These are phyloP conservation scores for Eulemur macaco DNA, from an alignment of 2,113 vertebrate species.

Conservation along the genomic window DNA sequence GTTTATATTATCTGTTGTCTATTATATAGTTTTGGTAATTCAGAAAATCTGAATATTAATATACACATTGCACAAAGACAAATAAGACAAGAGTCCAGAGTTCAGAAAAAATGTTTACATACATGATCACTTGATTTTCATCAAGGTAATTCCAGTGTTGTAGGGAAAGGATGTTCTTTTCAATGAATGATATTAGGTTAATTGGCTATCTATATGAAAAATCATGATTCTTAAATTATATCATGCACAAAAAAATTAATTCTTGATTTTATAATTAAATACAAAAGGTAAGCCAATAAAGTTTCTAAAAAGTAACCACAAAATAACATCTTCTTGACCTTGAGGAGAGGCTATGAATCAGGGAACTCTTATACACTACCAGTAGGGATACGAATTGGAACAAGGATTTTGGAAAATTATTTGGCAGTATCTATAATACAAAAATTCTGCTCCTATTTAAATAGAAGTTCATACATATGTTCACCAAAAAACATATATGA, in stretches of 20 bases:
- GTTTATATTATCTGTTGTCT: neutral
- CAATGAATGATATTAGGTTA: neutral
- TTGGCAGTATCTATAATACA: neutral
- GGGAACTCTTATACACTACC: neutral
- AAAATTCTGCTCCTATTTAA: neutral
- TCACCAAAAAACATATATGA: neutral
- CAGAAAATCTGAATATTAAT: neutral
- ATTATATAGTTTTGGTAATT: neutral
- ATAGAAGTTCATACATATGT: neutral
- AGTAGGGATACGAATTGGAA: neutral
- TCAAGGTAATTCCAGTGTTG: neutral
- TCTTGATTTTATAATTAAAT: neutral
- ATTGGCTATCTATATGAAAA: neutral
- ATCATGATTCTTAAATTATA: neutral
- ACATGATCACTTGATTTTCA: neutral
- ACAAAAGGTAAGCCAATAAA: neutral
- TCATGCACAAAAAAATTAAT: neutral
- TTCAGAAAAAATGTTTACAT: neutral
- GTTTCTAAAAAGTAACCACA: neutral
- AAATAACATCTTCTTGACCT: neutral
- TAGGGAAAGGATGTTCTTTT: neutral
- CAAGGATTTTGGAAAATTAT: neutral
- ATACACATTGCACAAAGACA: neutral
- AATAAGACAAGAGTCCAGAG: neutral
- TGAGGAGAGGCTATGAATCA: neutral